These are phyloP conservation scores for Brachystomella parvula DNA, from an alignment of 1,140 invertebrate genomes.

Conservation along the genomic window DNA sequence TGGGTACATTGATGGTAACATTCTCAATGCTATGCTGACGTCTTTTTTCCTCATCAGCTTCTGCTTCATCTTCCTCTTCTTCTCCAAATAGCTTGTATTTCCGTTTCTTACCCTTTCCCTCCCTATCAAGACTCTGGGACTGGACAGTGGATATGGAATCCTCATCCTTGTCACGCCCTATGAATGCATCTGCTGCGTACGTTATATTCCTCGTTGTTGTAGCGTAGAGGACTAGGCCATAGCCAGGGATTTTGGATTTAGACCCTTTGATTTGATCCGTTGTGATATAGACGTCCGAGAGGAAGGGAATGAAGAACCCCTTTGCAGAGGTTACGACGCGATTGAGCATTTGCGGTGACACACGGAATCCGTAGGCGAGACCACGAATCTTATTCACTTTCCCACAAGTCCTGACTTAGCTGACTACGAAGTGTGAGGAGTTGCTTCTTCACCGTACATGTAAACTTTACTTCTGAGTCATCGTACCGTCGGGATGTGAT, in stretches of 20 bases:
- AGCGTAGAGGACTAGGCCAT: conserved; percentile 42
- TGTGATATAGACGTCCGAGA: conserved; percentile 89
- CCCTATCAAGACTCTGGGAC: background rate
- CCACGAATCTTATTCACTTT: conserved; percentile 92
- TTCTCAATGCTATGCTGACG: background rate
- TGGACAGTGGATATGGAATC: conserved; percentile 1
- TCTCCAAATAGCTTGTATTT: conserved; percentile 31
- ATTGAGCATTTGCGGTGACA: conserved; percentile 84
- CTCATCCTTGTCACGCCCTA: conserved; percentile 22
- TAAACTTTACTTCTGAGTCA: conserved; percentile 30
- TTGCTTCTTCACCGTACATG: conserved; percentile 35
- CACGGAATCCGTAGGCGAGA: conserved; percentile 72
- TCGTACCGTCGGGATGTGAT: conserved; percentile 27
- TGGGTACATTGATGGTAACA: background rate
- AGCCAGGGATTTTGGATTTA: conserved; percentile 33
- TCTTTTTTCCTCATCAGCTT: background rate
- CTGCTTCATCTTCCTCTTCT: conserved; percentile 20
- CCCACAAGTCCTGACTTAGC: conserved; percentile 59
- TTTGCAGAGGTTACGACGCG: conserved; percentile 88
- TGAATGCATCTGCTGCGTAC: conserved; percentile 56
- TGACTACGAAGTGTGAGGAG: conserved; percentile 29
- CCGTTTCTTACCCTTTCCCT: conserved; percentile 15
- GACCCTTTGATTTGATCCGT: conserved; percentile 54
- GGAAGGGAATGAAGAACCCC: conserved; percentile 77
- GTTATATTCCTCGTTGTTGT: conserved; percentile 84